phyloP scores from a whole-genome alignment of 2,797 vertebrate genomes.

The Eospalax fontanierii region DNA sequence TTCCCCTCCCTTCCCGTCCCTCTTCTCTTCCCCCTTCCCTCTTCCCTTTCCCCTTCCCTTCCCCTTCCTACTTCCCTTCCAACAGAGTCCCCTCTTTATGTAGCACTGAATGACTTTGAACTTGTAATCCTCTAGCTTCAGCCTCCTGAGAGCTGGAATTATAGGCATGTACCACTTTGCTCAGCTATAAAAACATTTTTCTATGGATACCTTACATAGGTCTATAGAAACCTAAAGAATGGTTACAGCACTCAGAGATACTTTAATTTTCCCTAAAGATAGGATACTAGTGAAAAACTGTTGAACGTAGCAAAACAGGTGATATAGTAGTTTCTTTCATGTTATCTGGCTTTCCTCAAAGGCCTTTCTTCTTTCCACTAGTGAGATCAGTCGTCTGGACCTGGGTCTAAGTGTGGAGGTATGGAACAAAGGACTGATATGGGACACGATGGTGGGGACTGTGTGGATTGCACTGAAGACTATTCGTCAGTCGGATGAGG shows the following conservation, averaged over 20 bases:
- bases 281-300: constrained; percentile 31
- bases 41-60: too few relatives aligned
- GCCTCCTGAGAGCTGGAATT: not conserved
- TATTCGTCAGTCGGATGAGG: constrained; percentile 97
- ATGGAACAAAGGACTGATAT: constrained; percentile 99
- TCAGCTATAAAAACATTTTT: constrained; percentile 4
- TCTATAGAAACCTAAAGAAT: constrained; percentile 60
- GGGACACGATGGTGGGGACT: constrained; percentile 99
- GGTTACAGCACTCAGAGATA: not conserved
- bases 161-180: not conserved
- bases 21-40: too few relatives aligned
- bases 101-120: not conserved
- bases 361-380: constrained; percentile 83
- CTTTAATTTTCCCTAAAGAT: constrained; percentile 58
- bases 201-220: not conserved
- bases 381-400: constrained; percentile 98
- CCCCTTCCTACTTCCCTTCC: too few relatives aligned
- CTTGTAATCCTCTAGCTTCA: not conserved
- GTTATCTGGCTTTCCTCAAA: constrained; percentile 72
- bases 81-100: not conserved
- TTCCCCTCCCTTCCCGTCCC: not conserved
- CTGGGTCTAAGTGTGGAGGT: constrained; percentile 98
- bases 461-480: constrained; percentile 96
- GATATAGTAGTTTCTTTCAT: not conserved
- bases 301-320: constrained; percentile 41